Base-by-base conservation (phyloP, 2,113 vertebrate species). In the Rissa tridactyla region DNA sequence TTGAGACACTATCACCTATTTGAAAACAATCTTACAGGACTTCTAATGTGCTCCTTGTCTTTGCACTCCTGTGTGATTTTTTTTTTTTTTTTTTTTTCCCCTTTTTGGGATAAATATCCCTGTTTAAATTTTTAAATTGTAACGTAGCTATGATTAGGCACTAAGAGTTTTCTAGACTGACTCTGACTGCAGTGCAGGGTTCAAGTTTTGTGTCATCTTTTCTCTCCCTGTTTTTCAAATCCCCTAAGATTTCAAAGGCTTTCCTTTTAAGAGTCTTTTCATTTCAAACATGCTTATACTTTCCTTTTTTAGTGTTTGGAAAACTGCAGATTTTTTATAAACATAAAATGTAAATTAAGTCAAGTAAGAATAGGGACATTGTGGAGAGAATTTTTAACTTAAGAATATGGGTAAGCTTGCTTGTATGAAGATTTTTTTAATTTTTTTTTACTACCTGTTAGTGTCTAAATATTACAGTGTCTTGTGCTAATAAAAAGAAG, bases 1-100 rank as follows among this genome's bases (percentile, higher is more conserved):
- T 9, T 27, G 40, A 40, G 1, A 0, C 2, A 3, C 27, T 70
- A 8, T 71, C 4, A 11, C 29, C 9, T 62, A 4, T 30, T 38
- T 73, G 64, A 86, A 92, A 91, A 12, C 21, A 91, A 3, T 77
- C 89, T 51, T 40, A 46, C 25, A 42, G 29, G 17, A 40, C 61
- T 75, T 79, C 29, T 64, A 15, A 38, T 25, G n/a, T 88, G 61
- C 2, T 84, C 21, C 32, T 27, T 88, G 26, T 47, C 18, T 68
- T 38, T 92, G 23, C 6, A 3, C 80, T 16, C 18, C 15, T 54
- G 2, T 42, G 15, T 81, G 42, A 44, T 40, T 81, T 84, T 17
- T 65, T 84, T 17, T 65, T 40, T 81, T 84, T 17, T 65, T 84
- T 17, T 65, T 18, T 23, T 5, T 46, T 19, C 4, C 7, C 14